Evolutionary conservation across 2,113 vertebrate species (phyloP), one percentile per base, ranked within the genome.

Genomic region (Oryzias woworae): DNA sequence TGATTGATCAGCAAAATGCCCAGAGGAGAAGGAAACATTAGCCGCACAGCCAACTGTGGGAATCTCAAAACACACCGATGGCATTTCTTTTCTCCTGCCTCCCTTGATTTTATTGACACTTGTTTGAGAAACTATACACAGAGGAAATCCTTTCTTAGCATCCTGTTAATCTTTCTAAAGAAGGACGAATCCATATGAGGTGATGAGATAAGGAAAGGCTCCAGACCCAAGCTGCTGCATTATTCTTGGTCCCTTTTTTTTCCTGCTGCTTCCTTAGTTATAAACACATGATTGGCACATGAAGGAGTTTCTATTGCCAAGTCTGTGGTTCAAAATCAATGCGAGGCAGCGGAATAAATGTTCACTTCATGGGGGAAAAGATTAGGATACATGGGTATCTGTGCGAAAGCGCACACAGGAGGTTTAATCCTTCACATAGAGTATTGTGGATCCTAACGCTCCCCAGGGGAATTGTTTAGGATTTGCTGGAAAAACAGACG

Each of bases 1-100:
- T 71, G 81, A 89, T 85, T 84, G 79, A 87, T 85, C 76, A 78
- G 71, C 84, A 52, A 83, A 85, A 78, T 71, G 57, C 81, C 67
- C 68, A 15, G 41, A 73, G 57, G 71, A 76, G 76, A 75, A 71
- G 66, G 47, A 78, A 77, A 73, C 71, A 3, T 51, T 24, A 16
- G 60, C 60, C 22, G 28, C 64, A 53, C 72, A 45, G 69, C 47
- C 55, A 52, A n/a, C 72, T 43, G 31, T 4, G 70, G 48, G 83
- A 78, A 82, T 77, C 71, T 82, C 68, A 72, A 81, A 64, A 68
- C 62, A 63, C 49, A 45, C 8, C 0, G 70, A 69, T 78, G 82
- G 71, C 81, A 57, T 70, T 87, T 85, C 44, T 80, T 65, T 44
- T n/a, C 62, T 60, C 0, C 7, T 17, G 13, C 28, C 53, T 16